Conservation (phyloP, 2,113 vertebrate species). For the Sturnira hondurensis region DNA sequence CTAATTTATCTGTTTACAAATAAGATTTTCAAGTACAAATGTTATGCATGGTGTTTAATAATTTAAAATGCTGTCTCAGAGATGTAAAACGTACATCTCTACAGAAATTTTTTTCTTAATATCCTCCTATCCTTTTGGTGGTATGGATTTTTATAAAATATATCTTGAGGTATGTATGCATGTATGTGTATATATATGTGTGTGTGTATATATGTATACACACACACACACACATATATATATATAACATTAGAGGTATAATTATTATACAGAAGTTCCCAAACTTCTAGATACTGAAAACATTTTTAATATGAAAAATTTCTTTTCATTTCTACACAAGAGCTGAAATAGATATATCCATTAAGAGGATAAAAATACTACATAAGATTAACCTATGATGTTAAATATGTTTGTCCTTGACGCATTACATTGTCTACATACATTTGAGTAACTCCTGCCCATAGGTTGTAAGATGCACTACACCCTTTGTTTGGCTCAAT, state of each 20-base stretch:
- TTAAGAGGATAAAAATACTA: background rate
- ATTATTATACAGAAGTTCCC: background rate
- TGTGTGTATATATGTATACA: too few species aligned
- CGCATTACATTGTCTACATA: background rate
- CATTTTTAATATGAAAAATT: background rate
- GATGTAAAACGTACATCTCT: background rate
- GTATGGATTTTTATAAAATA: background rate
- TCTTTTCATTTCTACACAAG: background rate
- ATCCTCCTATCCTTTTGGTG: background rate
- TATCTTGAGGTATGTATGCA: background rate
- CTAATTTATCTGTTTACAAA: conserved; percentile 51
- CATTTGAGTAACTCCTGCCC: background rate
- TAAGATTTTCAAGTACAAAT: conserved; percentile 44
- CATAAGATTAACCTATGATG: background rate
- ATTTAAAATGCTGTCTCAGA: conserved; percentile 40
- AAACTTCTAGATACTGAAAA: background rate
- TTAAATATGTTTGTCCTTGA: background rate
- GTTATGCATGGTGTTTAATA: conserved; percentile 44
- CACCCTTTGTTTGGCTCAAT: background rate
- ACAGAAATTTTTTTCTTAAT: background rate
- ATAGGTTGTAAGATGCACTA: background rate
- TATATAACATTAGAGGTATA: background rate
- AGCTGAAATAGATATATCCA: background rate
- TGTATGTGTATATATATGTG: too few species aligned
- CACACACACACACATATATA: too few species aligned